Evolutionary conservation across 2,113 vertebrate species (phyloP), one percentile per base, ranked within the genome.

Genomic region (Coreoperca whiteheadi): DNA sequence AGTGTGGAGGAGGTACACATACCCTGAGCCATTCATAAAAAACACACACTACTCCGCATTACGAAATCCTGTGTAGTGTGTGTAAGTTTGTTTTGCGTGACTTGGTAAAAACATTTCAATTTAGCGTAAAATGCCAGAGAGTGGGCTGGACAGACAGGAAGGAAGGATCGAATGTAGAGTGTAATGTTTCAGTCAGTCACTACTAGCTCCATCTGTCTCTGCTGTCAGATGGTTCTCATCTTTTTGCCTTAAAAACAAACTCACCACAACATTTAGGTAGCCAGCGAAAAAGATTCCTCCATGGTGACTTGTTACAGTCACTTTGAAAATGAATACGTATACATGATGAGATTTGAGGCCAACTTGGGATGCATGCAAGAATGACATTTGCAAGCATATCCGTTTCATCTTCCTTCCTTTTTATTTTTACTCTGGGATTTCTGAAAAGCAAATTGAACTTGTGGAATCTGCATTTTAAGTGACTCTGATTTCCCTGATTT

Each of bases 171-270:
- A 78, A 79, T 74, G 67, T 9, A 15, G 70, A 78, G 88, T 66
- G 68, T 71, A 74, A 32, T 74, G 80, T 84, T 83, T 84, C 82
- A 87, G 67, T 72, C 77, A 73, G 65, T 84, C 77, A 21, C 59
- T 81, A 56, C 60, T 12, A 9, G 70, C 73, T 83, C 90, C 90
- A 87, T 93, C 90, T 91, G 90, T 85, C 79, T 66, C 84, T 70
- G 72, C 73, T 83, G 70, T 75, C 50, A 50, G 34, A 48, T 25
- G 67, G 28, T 61, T 74, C 77, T 54, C 18, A 64, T 64, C 32
- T 8, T 64, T 59, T 75, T 51, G 34, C 10, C 20, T 41, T 72
- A 14, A 63, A 69, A 67, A 32, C n/a, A 43, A 25, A 70, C 37
- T 12, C 41, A 16, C n/a, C 6, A 46, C 25, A 56, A n/a, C 63